phyloP scores from a whole-genome alignment of 2,113 vertebrate species.

The Xiphophorus couchianus region DNA sequence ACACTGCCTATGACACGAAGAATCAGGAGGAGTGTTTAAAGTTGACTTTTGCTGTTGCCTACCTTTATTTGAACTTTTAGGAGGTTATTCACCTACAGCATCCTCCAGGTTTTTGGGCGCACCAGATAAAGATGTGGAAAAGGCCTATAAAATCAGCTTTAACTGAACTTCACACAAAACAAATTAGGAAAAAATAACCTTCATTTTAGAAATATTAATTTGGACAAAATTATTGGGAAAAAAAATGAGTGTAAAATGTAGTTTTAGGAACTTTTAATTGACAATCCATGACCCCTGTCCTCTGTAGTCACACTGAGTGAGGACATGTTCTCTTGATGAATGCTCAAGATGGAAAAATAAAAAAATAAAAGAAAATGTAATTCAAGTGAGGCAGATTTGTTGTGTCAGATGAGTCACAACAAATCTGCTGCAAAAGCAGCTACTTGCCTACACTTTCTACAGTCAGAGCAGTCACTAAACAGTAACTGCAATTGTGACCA shows the following conservation, averaged over 20 bases:
- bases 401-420: too few species aligned
- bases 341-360: too few species aligned
- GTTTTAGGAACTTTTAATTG: not conserved
- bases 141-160: not conserved
- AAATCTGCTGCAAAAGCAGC: too few species aligned
- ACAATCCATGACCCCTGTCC: not conserved
- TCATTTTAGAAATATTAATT: not conserved
- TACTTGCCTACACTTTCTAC: too few species aligned
- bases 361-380: too few species aligned
- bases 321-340: too few species aligned
- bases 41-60: slow-evolving; percentile 15
- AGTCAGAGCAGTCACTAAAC: too few species aligned
- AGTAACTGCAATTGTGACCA: not conserved
- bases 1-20: not conserved
- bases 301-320: not conserved
- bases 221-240: not conserved
- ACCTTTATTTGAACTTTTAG: slow-evolving; percentile 1
- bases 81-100: slow-evolving; percentile 1
- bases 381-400: too few species aligned
- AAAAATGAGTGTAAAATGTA: too few species aligned
- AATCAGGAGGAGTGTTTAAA: not conserved
- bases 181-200: not conserved
- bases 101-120: too few species aligned
- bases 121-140: too few species aligned
- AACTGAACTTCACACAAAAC: not conserved